phyloP scores from a whole-genome alignment of 2,113 vertebrate genomes.

The Antigone vipio region DNA sequence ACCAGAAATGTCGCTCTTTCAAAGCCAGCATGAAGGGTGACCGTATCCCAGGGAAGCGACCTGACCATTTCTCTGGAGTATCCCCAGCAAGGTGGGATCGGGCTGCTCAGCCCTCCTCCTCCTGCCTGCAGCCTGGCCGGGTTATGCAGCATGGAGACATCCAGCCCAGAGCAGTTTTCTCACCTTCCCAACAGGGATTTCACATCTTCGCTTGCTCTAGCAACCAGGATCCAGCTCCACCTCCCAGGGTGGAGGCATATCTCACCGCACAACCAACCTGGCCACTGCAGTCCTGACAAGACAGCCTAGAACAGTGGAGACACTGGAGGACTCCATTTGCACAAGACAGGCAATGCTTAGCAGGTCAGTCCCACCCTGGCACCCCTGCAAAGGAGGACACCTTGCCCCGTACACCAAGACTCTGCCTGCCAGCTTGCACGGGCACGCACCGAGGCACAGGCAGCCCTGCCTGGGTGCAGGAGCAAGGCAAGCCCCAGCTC shows the following conservation, averaged over 20 bases:
- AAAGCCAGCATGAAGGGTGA: background rate
- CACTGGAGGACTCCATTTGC: background rate
- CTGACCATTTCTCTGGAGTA: background rate
- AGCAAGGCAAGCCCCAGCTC: background rate
- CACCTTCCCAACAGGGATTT: background rate
- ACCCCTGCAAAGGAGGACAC: background rate
- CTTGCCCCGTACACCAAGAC: background rate
- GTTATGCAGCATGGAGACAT: background rate
- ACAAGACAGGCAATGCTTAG: accelerated
- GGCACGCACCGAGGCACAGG: accelerated
- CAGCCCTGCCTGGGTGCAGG: background rate
- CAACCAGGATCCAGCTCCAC: background rate
- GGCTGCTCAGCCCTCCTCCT: background rate
- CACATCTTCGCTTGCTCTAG: background rate
- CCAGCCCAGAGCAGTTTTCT: background rate
- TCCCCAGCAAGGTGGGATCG: accelerated
- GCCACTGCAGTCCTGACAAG: background rate
- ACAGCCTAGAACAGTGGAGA: background rate
- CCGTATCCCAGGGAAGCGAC: background rate
- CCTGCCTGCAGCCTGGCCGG: background rate
- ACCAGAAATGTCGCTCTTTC: background rate
- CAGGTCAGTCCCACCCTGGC: background rate
- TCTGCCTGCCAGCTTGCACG: background rate
- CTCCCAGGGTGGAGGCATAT: background rate
- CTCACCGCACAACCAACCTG: background rate